A percentile compares a stretch with the other conserved stretches of the same genome.
Evolutionary conservation across 2,113 vertebrate genomes (phyloP).

Genomic region (Peromyscus californicus): DNA sequence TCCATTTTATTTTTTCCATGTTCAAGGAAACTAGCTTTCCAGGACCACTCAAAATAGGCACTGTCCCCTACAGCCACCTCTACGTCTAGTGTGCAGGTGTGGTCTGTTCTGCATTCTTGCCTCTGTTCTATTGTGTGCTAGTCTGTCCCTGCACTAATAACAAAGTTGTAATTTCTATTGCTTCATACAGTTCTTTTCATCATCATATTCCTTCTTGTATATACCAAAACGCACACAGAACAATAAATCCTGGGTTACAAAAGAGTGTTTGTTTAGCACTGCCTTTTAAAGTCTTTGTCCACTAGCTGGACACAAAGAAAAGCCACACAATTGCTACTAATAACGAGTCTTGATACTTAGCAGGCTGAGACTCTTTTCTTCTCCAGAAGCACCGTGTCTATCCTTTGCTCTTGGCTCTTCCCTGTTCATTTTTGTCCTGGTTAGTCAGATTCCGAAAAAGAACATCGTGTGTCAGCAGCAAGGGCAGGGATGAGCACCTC

Average conservation of each 20-base stretch:
- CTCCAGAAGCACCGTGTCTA: slow-evolving; percentile 6
- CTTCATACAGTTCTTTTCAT: background rate
- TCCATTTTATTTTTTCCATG: background rate
- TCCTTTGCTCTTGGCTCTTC: slow-evolving; percentile 42
- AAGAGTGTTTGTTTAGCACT: background rate
- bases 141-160: background rate
- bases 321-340: background rate
- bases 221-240: background rate
- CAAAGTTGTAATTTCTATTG: background rate
- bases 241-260: background rate
- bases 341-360: background rate
- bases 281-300: background rate
- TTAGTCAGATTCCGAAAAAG: slow-evolving; percentile 28
- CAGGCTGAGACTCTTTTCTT: slow-evolving; percentile 8
- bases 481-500: background rate
- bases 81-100: background rate
- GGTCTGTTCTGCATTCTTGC: background rate
- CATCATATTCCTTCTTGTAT: background rate
- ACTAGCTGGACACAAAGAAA: background rate
- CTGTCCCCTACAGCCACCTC: background rate
- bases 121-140: background rate
- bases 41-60: background rate
- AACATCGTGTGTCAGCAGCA: background rate
- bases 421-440: background rate
- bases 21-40: slow-evolving; percentile 14